These are phyloP conservation scores for Oryzias curvinotus DNA, from an alignment of 2,113 vertebrate genomes.

Conservation along the genomic window DNA sequence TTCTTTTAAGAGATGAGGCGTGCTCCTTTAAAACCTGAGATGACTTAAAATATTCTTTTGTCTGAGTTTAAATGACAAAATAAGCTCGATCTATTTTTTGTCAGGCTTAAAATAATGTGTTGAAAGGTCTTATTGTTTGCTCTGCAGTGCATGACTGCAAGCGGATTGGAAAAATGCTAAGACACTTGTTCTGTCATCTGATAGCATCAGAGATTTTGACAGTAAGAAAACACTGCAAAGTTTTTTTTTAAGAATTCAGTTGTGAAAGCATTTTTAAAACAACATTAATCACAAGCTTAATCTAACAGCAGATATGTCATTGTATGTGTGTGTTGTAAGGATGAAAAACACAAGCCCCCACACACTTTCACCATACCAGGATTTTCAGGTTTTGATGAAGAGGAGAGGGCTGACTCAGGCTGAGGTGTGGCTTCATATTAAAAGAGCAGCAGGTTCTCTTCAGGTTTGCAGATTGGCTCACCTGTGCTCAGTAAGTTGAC, in stretches of 20 bases:
- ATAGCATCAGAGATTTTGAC: neutral
- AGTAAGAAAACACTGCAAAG: neutral
- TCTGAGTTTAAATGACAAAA: neutral
- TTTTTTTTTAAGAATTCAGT: too few species aligned
- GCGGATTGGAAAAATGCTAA: neutral
- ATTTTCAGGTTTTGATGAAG: neutral
- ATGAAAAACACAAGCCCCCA: neutral
- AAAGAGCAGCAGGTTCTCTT: slow-evolving; percentile 11
- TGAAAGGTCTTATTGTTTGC: neutral
- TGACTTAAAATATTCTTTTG: too few species aligned
- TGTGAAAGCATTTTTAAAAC: neutral
- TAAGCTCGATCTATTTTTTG: neutral
- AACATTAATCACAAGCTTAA: neutral
- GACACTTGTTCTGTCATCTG: slow-evolving; percentile 7
- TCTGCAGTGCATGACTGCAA: neutral
- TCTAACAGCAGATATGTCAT: too few species aligned
- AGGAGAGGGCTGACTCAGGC: neutral
- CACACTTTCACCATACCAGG: neutral
- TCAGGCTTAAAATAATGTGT: too few species aligned
- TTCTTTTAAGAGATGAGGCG: too few species aligned
- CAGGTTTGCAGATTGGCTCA: neutral
- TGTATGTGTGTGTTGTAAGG: too few species aligned
- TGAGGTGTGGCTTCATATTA: slow-evolving; percentile 27
- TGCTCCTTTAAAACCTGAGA: too few species aligned
- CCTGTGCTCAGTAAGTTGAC: slow-evolving; percentile 12